A percentile compares a stretch with the other conserved stretches of the same genome.
These are phyloP conservation scores for Sciurus carolinensis DNA, from an alignment of 2,797 vertebrate species.

Conservation along the genomic window DNA sequence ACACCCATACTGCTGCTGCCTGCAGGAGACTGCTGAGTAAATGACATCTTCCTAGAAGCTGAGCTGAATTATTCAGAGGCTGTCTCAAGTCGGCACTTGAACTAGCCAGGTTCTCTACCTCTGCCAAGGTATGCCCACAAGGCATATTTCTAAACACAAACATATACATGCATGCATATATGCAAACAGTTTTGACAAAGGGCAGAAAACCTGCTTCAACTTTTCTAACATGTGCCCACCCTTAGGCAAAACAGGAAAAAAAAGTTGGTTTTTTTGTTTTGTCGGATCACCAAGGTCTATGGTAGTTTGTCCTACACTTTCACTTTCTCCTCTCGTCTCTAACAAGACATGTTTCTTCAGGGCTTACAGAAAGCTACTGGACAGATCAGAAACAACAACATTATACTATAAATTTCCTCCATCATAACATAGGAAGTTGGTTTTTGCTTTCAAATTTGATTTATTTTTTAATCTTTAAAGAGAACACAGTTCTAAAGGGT, in stretches of 20 bases:
- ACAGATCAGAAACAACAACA: background rate
- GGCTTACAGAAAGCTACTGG: background rate
- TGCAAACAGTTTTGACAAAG: background rate
- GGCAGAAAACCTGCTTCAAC: background rate
- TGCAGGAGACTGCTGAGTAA: background rate
- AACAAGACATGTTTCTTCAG: conserved; percentile 25
- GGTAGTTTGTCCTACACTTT: conserved; percentile 24
- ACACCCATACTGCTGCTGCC: background rate
- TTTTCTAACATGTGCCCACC: background rate
- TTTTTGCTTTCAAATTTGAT: conserved; percentile 36
- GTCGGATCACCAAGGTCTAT: background rate
- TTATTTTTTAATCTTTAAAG: conserved; percentile 43
- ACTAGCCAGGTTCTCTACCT: background rate
- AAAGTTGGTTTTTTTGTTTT: background rate
- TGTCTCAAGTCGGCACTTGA: background rate
- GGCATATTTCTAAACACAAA: conserved; percentile 54
- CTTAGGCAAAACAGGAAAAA: background rate
- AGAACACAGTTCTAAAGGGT: background rate
- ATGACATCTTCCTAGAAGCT: conserved; percentile 15
- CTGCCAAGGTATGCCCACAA: background rate
- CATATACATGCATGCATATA: background rate
- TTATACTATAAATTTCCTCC: conserved; percentile 26
- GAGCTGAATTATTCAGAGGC: conserved; percentile 6
- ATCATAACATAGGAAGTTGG: conserved; percentile 24
- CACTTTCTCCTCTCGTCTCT: background rate